Evolutionary conservation across 1,140 invertebrate species (phyloP).

Genomic region (Harlomillsia oculata): DNA sequence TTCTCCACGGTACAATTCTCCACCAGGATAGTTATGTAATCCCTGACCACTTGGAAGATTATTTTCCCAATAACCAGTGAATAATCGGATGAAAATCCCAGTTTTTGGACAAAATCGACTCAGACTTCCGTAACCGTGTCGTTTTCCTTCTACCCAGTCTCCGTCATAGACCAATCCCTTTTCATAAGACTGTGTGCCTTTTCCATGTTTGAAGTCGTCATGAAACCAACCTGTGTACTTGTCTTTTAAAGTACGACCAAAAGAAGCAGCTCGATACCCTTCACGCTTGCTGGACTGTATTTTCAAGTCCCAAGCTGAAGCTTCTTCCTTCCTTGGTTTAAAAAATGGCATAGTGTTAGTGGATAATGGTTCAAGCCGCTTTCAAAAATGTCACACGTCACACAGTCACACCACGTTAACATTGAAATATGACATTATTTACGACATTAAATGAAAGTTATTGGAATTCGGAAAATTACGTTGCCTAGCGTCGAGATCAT

Average conservation of each 20-base stretch:
- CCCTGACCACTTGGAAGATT: slow-evolving; percentile 41
- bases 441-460: too few relatives aligned
- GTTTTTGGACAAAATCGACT: not conserved
- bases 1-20: slow-evolving; percentile 51
- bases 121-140: slow-evolving; percentile 28
- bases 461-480: too few relatives aligned
- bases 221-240: slow-evolving; percentile 44
- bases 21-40: slow-evolving; percentile 47
- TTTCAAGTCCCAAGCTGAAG: too few relatives aligned
- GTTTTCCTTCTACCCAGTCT: slow-evolving; percentile 29
- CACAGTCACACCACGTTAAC: too few relatives aligned
- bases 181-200: slow-evolving; percentile 44
- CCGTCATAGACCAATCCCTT: slow-evolving; percentile 40
- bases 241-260: slow-evolving; percentile 15
- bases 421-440: too few relatives aligned
- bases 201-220: slow-evolving; percentile 45
- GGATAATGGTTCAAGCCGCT: too few relatives aligned
- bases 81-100: slow-evolving; percentile 13
- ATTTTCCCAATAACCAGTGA: slow-evolving; percentile 27
- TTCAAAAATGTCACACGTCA: too few relatives aligned
- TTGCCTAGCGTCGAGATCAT: too few relatives aligned
- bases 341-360: too few relatives aligned
- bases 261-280: slow-evolving; percentile 24
- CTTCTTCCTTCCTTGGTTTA: too few relatives aligned
- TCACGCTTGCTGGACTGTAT: too few relatives aligned